Base-by-base conservation (phyloP, 2,888 invertebrate species). In the Polietes domitor region DNA sequence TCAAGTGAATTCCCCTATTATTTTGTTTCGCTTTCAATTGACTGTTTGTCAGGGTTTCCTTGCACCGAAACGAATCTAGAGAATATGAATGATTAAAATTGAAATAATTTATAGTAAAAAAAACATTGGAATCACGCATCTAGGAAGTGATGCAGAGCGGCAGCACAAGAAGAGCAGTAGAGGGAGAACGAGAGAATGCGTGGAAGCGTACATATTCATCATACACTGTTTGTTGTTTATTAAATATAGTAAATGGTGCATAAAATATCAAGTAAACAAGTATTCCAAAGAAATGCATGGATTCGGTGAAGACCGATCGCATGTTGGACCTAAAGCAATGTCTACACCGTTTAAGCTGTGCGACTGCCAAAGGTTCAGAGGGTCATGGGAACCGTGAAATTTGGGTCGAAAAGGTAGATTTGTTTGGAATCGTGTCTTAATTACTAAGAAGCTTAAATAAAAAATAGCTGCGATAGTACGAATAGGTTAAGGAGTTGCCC, bases 201-300 rank as follows among this genome's bases (percentile, higher is more conserved):
- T 61, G 28, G 61, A 61, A 28, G 6, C 24, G 5, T 7, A 24
- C 12, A n/a, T n/a, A n/a, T n/a, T 19, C 32, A 28, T 55, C n/a
- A 53, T 21, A 28, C 37, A 37, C 26, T 72, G 47, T 17, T 32
- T 19, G 41, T 55, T 55, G 77, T 78, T 78, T 84, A n/a, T n/a
- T 74, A 71, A 80, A 55, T 80, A 74, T n/a, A n/a, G n/a, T 74
- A 84, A 84, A 84, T 84, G 80, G 83, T 84, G 83, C 78, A 75
- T 78, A 82, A 75, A 82, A 37, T 12, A 37, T 7, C 37, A 37
- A 37, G 37, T 37, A 37, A 37, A 37, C 37, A 37, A 37, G 37
- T 37, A 10, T 37, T 1, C 9, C 37, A 37, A 37, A 37, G 37
- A 37, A 37, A 37, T 7, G 12, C 7, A 37, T 10, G 37, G 7